A percentile compares a stretch with the other conserved stretches of the same genome.
These are phyloP conservation scores for Brevimyrus niger DNA, from an alignment of 2,113 vertebrate genomes.

Conservation along the genomic window DNA sequence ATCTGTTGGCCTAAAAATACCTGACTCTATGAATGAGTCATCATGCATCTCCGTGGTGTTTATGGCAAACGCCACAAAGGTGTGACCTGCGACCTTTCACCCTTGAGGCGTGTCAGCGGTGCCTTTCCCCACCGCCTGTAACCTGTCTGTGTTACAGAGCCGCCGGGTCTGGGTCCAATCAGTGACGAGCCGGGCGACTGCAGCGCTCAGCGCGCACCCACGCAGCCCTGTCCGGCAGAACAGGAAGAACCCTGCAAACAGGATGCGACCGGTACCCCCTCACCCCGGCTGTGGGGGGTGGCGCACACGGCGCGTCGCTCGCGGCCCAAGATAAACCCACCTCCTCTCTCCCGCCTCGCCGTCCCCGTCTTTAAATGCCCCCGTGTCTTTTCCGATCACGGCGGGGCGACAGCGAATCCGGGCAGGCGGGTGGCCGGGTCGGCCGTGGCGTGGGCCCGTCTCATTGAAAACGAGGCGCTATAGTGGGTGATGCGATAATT, in stretches of 20 bases:
- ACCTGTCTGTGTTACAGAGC: neutral
- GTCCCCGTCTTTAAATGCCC: neutral
- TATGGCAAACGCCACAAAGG: neutral
- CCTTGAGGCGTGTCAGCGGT: neutral
- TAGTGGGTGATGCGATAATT: neutral
- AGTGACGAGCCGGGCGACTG: neutral
- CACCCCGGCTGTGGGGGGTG: neutral
- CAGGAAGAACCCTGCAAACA: neutral
- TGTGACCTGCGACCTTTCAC: neutral
- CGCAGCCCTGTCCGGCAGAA: neutral
- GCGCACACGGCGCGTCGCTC: neutral
- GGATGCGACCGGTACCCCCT: neutral
- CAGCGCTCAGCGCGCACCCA: neutral
- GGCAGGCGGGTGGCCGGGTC: neutral
- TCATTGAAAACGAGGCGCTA: neutral
- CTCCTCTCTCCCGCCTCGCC: neutral
- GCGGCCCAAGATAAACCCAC: neutral
- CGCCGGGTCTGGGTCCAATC: neutral
- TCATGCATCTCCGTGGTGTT: neutral
- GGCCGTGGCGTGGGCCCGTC: neutral
- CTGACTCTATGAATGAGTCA: conserved; percentile 3
- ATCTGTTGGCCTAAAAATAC: neutral
- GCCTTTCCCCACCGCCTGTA: neutral
- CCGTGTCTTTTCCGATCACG: neutral
- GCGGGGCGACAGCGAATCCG: neutral